Conservation (phyloP, 2,888 invertebrate genomes). For the Macaria liturata region DNA sequence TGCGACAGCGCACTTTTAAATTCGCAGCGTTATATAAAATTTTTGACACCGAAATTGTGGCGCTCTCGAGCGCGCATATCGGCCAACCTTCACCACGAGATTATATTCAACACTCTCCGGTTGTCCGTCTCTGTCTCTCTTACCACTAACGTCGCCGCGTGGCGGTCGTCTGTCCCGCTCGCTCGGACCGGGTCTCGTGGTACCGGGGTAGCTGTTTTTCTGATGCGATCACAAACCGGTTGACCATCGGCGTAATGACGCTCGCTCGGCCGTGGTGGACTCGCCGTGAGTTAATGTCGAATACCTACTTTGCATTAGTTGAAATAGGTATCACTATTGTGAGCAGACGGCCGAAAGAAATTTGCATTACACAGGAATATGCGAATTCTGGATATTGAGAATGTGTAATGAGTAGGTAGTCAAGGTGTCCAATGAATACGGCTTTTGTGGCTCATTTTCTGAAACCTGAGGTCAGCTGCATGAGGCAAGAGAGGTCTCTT, state of each 20-base stretch:
- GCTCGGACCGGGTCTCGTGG: slow-evolving; percentile 45
- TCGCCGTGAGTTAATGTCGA: slow-evolving; percentile 66
- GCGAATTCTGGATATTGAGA: slow-evolving; percentile 28
- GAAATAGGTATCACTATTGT: slow-evolving; percentile 48
- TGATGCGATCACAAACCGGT: slow-evolving; percentile 81
- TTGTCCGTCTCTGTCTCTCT: slow-evolving; percentile 21
- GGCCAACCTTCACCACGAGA: slow-evolving; percentile 61
- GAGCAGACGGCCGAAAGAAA: slow-evolving; percentile 37
- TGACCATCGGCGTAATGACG: slow-evolving; percentile 75
- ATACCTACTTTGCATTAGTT: slow-evolving; percentile 68
- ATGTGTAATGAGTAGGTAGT: slow-evolving; percentile 17
- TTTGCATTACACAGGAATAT: slow-evolving; percentile 34
- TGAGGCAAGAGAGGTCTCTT: slow-evolving; percentile 4
- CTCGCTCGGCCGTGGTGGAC: slow-evolving; percentile 50
- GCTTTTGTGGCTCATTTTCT: slow-evolving; percentile 9
- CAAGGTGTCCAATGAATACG: slow-evolving; percentile 24
- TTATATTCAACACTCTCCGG: slow-evolving; percentile 15
- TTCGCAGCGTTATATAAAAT: slow-evolving; percentile 67
- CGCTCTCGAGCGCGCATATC: slow-evolving; percentile 64
- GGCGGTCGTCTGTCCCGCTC: slow-evolving; percentile 13
- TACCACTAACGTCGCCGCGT: slow-evolving; percentile 1
- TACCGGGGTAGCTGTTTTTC: slow-evolving; percentile 75
- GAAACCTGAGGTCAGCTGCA: background rate
- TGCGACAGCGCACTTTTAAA: slow-evolving; percentile 40
- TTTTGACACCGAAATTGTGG: slow-evolving; percentile 71